Evolutionary conservation across 2,888 invertebrate genomes (phyloP), one percentile per base, ranked within the genome.

Genomic region (Gandaritis pyraliata): DNA sequence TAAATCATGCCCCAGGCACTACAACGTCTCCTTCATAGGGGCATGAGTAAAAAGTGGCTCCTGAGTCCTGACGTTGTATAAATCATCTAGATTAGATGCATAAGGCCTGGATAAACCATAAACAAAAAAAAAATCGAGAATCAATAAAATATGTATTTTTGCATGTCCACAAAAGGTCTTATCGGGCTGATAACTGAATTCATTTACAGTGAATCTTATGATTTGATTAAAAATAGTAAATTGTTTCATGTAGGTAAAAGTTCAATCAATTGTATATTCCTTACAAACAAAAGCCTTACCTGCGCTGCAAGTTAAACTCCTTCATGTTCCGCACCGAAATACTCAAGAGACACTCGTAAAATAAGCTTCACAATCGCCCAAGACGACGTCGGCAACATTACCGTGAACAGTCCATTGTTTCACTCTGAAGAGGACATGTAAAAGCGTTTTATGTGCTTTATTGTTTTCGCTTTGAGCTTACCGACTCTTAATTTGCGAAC

Each of bases 391-490:
- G 41, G 2, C 11, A 4, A 13, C 46, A 53, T 46, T 51, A 43
- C 43, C 43, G 43, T 43, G 23, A 18, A 49, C 33, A 51, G 39
- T 39, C 54, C 58, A 55, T 58, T 65, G 59, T 57, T 58, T 13
- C 13, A 50, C 33, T 30, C 33, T 13, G 39, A 39, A n/a, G 36
- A 47, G 55, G 46, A 41, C 57, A 58, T 56, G 47, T 51, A 51
- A 46, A 46, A 51, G 50, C 50, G 12, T 46, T 61, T 61, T 55
- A 61, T 51, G 2, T 50, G 13, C 29, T 57, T 16, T 13, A 33
- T 8, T 33, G 47, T 45, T 53, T 30, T 29, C 13, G 29, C 47
- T 46, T 61, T 61, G 60, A 51, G 49, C 51, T 16, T 4, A 12
- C 55, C 60, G 60, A 12, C 46, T 33, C 38, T 36, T n/a, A 30